These are phyloP conservation scores for Bovichtus variegatus DNA, from an alignment of 2,797 vertebrate species.

Conservation along the genomic window DNA sequence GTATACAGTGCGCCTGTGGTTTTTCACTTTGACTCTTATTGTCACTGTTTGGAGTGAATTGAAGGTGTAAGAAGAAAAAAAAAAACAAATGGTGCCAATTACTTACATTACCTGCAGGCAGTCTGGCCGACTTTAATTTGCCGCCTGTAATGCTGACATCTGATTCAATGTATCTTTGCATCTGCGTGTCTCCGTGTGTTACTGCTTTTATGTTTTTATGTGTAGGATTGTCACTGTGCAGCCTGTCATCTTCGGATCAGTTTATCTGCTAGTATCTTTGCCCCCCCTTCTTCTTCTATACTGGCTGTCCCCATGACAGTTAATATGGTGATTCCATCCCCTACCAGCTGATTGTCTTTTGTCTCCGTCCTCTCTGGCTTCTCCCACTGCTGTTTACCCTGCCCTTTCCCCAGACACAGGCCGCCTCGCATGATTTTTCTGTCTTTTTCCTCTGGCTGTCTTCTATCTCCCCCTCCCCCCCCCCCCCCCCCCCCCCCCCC, in stretches of 20 bases:
- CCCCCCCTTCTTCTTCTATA: constrained; percentile 15
- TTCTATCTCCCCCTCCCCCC: neutral
- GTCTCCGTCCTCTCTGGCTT: constrained; percentile 48
- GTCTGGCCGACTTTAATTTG: constrained; percentile 56
- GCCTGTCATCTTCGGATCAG: constrained; percentile 54
- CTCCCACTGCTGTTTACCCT: constrained; percentile 60
- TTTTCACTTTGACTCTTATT: constrained; percentile 42
- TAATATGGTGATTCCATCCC: constrained; percentile 55
- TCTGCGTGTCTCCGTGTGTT: constrained; percentile 48
- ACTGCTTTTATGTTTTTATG: constrained; percentile 48
- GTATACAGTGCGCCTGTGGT: constrained; percentile 1
- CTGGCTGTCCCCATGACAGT: constrained; percentile 57
- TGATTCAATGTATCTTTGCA: constrained; percentile 55
- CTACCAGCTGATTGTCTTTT: constrained; percentile 61
- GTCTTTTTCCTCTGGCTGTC: constrained; percentile 45
- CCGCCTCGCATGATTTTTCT: constrained; percentile 44
- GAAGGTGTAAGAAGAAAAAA: constrained; percentile 65
- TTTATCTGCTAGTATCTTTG: constrained; percentile 42
- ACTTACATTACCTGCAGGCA: constrained; percentile 62
- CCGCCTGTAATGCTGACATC: constrained; percentile 65
- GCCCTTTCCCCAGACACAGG: constrained; percentile 48
- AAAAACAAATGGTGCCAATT: constrained; percentile 74
- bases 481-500: neutral
- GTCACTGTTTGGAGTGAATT: constrained; percentile 64
- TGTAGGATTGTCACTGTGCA: constrained; percentile 39